Evolutionary conservation across 2,888 invertebrate species (phyloP), one percentile per base, ranked within the genome.

Genomic region (Tuta absoluta): DNA sequence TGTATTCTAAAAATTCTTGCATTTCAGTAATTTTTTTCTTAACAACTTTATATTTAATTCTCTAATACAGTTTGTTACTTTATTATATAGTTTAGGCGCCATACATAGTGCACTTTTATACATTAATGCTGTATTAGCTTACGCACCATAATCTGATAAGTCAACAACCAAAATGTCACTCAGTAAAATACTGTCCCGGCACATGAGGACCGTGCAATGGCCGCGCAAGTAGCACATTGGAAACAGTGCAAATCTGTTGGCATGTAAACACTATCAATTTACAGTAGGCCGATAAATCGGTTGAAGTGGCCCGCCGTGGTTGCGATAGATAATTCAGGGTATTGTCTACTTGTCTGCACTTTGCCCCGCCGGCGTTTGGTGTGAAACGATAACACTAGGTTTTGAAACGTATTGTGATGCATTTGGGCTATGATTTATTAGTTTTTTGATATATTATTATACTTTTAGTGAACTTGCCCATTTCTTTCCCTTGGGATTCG

Each of bases 211-310:
- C 21, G 51, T 48, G 48, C 19, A 21, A 11, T 21, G 11, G 51
- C 45, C 19, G 8, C 19, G 14, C n/a, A 5, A 19, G 21, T 21
- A 21, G 51, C 48, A 19, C 48, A 48, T 2, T 21, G 49, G 49
- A 49, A 49, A 38, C 38, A 12, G 63, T 38, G 63, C 49, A 58
- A 63, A 63, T 63, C 63, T 51, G 58, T 63, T 63, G 41, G 45
- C 58, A 48, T 63, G 63, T 63, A 63, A 63, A 59, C 63, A 49
- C 63, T 59, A 63, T 63, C 63, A 63, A 63, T 63, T 33, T 63
- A 38, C 45, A 48, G 17, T 17, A 33, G 58, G 48, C 37, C 37
- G 56, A 63, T 63, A 63, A 63, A 63, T 59, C 63, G 57, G 53
- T 17, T 17, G 24, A 48, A 48, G 60, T 60, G 58, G 58, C 58